Conservation (phyloP, 1,140 invertebrate genomes). For the Diabrotica virgifera region DNA sequence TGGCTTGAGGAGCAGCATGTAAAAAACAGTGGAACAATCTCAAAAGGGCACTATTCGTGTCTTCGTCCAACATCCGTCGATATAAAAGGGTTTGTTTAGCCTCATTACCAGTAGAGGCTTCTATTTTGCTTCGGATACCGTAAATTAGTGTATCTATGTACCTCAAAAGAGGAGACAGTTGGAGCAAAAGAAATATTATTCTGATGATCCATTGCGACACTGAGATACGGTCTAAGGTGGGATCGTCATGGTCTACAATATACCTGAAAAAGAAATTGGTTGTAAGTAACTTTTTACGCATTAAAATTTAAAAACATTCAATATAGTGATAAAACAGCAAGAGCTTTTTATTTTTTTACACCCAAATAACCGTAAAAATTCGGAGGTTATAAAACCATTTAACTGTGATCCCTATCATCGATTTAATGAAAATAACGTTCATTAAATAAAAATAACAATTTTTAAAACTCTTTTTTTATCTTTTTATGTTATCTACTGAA, state of each 20-base stretch:
- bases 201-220: conserved; percentile 49
- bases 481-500: too few species aligned
- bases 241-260: conserved; percentile 51
- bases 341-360: too few species aligned
- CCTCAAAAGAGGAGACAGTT: conserved; percentile 50
- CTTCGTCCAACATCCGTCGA: conserved; percentile 55
- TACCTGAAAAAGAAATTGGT: conserved; percentile 44
- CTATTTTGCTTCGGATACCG: conserved; percentile 51
- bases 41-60: conserved; percentile 57
- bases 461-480: too few species aligned
- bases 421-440: too few species aligned
- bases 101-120: conserved; percentile 40
- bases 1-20: conserved; percentile 51
- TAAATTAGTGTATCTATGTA: conserved; percentile 50
- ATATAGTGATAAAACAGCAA: too few species aligned
- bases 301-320: too few species aligned
- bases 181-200: conserved; percentile 49
- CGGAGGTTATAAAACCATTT: too few species aligned
- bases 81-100: conserved; percentile 47
- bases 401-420: too few species aligned
- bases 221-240: conserved; percentile 45
- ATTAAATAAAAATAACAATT: too few species aligned
- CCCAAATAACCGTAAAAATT: too few species aligned
- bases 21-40: conserved; percentile 65
- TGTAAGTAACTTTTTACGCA: not conserved